Conservation (phyloP, 37 sponge, comb jelly and placozoan species). For the Tethya wilhelma region DNA sequence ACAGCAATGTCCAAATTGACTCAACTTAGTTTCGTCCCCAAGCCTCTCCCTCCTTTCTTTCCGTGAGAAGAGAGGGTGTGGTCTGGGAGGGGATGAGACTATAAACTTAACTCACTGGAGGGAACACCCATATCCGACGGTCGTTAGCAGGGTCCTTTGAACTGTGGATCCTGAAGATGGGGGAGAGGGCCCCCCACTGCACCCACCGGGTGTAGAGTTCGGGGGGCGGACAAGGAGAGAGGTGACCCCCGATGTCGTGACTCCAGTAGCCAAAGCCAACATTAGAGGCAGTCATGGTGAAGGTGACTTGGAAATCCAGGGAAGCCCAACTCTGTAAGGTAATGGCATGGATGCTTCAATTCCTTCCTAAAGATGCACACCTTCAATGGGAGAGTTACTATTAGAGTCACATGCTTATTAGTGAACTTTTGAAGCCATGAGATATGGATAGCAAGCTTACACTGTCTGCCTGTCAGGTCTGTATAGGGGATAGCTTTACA, state of each 20-base stretch:
- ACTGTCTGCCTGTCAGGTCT: too few relatives aligned
- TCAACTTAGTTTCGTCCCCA: too few relatives aligned
- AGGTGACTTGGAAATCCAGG: slow-evolving; percentile 74
- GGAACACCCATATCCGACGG: slow-evolving; percentile 73
- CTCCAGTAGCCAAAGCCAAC: slow-evolving; percentile 84
- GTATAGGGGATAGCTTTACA: too few relatives aligned
- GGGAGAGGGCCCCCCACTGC: slow-evolving; percentile 85
- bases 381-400: too few relatives aligned
- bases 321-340: slow-evolving; percentile 69
- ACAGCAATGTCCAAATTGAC: too few relatives aligned
- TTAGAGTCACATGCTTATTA: too few relatives aligned
- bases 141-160: slow-evolving; percentile 56
- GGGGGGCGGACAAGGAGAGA: slow-evolving; percentile 45
- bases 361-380: too few relatives aligned
- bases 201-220: slow-evolving; percentile 73
- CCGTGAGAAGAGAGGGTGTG: too few relatives aligned
- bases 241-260: slow-evolving; percentile 83
- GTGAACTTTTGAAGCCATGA: too few relatives aligned
- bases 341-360: too few relatives aligned
- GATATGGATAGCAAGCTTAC: too few relatives aligned
- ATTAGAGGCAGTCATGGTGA: slow-evolving; percentile 77
- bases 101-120: slow-evolving; percentile 29
- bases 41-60: too few relatives aligned
- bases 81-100: background rate
- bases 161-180: slow-evolving; percentile 80